phyloP scores from a whole-genome alignment of 2,888 invertebrate genomes.

The Sylvicola cinctus region DNA sequence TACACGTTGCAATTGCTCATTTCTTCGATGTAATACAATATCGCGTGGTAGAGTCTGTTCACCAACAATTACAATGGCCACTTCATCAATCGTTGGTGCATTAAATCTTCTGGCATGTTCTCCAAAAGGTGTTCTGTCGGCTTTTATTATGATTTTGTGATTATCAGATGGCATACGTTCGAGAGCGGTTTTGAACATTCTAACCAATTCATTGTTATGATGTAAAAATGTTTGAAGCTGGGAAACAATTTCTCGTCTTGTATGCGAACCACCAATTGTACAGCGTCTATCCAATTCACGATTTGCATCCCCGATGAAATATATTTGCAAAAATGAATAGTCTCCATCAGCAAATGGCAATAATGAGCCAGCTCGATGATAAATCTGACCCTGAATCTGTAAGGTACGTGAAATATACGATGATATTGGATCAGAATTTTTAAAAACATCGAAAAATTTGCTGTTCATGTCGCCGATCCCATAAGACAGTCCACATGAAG shows the following conservation, averaged over 20 bases:
- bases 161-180: conserved; percentile 2
- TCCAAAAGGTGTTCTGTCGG: conserved; percentile 16
- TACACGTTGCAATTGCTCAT: conserved; percentile 9
- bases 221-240: too few species aligned
- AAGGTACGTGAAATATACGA: too few species aligned
- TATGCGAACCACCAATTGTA: neutral
- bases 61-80: conserved; percentile 17
- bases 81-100: conserved; percentile 18
- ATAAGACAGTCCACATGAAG: too few species aligned
- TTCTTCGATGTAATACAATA: conserved; percentile 13
- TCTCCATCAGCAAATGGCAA: neutral
- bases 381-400: conserved; percentile 2
- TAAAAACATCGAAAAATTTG: too few species aligned
- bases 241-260: too few species aligned
- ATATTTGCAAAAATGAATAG: conserved; percentile 2
- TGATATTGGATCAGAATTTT: too few species aligned
- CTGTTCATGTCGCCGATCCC: too few species aligned
- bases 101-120: conserved; percentile 15
- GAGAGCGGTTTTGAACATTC: conserved; percentile 14
- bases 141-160: conserved; percentile 16
- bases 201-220: conserved; percentile 13
- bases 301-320: conserved; percentile 1
- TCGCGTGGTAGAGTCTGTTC: conserved; percentile 14
- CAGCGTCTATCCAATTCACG: conserved; percentile 1
- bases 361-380: conserved; percentile 1